Evolutionary conservation across 1,140 invertebrate genomes (phyloP), one percentile per base, ranked within the genome.

Genomic region (Mactra quadrangularis): DNA sequence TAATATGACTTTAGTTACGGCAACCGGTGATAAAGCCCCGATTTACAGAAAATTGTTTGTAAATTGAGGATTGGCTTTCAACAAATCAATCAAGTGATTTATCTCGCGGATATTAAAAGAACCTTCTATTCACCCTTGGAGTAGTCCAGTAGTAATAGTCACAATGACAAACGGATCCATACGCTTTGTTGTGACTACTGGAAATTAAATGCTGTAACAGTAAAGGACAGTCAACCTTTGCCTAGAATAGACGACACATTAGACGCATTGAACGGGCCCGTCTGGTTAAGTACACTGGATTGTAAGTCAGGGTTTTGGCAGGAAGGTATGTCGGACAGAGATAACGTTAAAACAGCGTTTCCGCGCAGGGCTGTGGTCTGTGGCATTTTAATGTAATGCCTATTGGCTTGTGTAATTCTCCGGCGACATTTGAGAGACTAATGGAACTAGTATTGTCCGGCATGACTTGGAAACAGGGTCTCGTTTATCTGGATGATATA

Each of bases 221-320:
- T 57, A 19, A 3, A 70, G 31, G 86, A 87, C 50, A 55, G 79
- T 33, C 81, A 87, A 27, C 82, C 85, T 6, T 82, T 90, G 19
- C 86, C 86, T 0, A 85, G 86, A 22, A 25, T 57, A 3, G 86
- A 89, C 22, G 85, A 85, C 41, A 81, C 62, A 19, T 66, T 86
- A 38, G 82, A 70, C 50, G 22, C 45, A 27, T 25, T 70, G 6
- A 15, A 38, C 6, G 66, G 66, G 1, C 22, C 66, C 11, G 27
- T 25, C 22, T 74, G 52, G 70, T 74, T 55, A 31, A 55, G 35
- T 29, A 11, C 1, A 6, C 29, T 74, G 50, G 70, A 74, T 29
- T 6, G 31, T 17, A 52, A 25, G 22, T 41, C 55, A 9, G 33
- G 60, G 9, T 64, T 64, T 64, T 64, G 33, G 19, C 60, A 64